Conservation (phyloP, 2,113 vertebrate genomes). For the Toxotes jaculatrix region DNA sequence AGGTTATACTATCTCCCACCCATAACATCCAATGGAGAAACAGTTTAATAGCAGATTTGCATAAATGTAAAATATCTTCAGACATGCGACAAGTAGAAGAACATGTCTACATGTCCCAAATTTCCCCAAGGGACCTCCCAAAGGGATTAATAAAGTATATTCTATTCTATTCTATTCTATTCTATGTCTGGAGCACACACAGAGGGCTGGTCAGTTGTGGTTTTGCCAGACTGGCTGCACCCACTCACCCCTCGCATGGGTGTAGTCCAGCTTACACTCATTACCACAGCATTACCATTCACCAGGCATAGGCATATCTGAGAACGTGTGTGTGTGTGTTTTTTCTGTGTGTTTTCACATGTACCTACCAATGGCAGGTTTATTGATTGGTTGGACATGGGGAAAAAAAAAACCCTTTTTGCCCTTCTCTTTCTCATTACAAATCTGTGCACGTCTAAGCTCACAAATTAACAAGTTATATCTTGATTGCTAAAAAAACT, state of each 20-base stretch:
- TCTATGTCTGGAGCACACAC: background rate
- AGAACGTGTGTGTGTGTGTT: background rate
- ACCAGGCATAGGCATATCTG: conserved; percentile 26
- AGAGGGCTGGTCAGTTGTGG: conserved; percentile 1
- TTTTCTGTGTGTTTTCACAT: background rate
- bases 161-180: too few species aligned
- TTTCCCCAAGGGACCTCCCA: too few species aligned
- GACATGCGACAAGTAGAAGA: background rate
- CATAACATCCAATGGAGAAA: background rate
- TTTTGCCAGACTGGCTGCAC: conserved; percentile 57
- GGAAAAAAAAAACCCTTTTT: background rate
- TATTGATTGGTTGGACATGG: conserved; percentile 26
- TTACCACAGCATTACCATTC: conserved; percentile 70
- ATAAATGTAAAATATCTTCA: background rate
- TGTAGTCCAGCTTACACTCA: conserved; percentile 69
- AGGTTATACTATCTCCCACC: background rate
- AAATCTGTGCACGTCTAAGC: background rate
- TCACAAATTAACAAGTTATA: background rate
- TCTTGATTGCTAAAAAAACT: background rate
- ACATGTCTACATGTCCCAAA: too few species aligned
- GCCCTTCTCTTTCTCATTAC: background rate
- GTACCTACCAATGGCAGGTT: background rate
- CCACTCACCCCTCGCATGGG: conserved; percentile 69
- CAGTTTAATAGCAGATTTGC: background rate
- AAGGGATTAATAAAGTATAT: too few species aligned